Conservation (phyloP, 2,797 vertebrate genomes). For the Sphenodon punctatus region DNA sequence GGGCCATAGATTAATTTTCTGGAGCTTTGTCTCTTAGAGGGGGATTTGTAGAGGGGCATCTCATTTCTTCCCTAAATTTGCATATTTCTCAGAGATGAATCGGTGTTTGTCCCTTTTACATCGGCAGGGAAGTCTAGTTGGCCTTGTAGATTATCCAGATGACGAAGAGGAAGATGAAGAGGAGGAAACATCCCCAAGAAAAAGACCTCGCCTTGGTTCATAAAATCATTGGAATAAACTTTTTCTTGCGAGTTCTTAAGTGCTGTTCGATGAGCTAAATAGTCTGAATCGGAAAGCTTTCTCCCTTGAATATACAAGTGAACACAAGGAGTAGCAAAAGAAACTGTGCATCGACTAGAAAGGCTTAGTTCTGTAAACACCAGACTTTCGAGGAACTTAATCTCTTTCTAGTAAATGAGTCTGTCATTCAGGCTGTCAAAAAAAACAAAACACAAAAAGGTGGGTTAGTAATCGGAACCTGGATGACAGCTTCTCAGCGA, state of each 20-base stretch:
- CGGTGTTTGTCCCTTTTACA: not conserved
- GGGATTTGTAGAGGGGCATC: not conserved
- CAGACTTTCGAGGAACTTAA: slow-evolving; percentile 79
- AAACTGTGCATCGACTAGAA: slow-evolving; percentile 77
- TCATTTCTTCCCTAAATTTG: not conserved
- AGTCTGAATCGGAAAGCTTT: slow-evolving; percentile 78
- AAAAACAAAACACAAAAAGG: slow-evolving; percentile 70
- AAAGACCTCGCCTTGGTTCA: slow-evolving; percentile 95
- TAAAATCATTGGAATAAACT: slow-evolving; percentile 77
- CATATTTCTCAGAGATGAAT: fast-evolving
- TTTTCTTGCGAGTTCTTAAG: slow-evolving; percentile 72
- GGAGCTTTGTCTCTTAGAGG: fast-evolving
- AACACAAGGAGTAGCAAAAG: slow-evolving; percentile 80
- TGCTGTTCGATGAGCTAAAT: slow-evolving; percentile 79
- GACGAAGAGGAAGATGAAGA: slow-evolving; percentile 97
- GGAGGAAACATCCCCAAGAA: slow-evolving; percentile 91
- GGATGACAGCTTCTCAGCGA: slow-evolving; percentile 82
- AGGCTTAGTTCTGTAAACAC: slow-evolving; percentile 77
- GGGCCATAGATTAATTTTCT: not conserved
- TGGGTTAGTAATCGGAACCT: slow-evolving; percentile 82
- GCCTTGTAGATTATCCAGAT: slow-evolving; percentile 97
- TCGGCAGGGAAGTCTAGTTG: slow-evolving; percentile 88
- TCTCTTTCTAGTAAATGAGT: slow-evolving; percentile 75
- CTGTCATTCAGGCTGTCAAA: slow-evolving; percentile 85
- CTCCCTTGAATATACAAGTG: slow-evolving; percentile 77